Percentiles rank a stretch among this genome's conserved stretches.
These are phyloP conservation scores for Harpagifer antarcticus DNA, from an alignment of 2,797 vertebrate genomes.

Conservation along the genomic window DNA sequence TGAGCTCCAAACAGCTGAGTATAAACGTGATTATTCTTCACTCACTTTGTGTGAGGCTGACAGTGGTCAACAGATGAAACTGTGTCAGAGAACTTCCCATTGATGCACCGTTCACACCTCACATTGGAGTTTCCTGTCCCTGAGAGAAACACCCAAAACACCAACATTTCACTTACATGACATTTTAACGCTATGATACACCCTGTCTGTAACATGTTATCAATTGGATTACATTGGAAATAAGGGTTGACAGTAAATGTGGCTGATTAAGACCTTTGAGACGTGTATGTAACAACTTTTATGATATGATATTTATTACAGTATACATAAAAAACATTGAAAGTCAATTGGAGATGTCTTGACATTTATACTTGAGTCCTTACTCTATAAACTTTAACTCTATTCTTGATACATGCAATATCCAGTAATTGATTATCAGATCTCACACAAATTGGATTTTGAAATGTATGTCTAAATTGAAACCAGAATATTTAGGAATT, in stretches of 20 bases:
- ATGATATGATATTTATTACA: neutral
- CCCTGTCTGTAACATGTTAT: neutral
- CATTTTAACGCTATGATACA: neutral
- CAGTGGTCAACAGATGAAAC: conserved; percentile 58
- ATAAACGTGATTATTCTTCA: conserved; percentile 12
- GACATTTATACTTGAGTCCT: neutral
- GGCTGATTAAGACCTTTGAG: neutral
- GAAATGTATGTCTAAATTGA: neutral
- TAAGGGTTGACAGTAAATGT: neutral
- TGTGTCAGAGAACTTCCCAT: conserved; percentile 76
- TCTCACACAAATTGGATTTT: neutral
- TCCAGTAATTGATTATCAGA: neutral
- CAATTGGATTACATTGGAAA: neutral
- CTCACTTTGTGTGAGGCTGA: conserved; percentile 74
- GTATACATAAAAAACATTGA: neutral
- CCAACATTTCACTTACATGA: conserved; percentile 7
- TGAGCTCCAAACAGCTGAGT: neutral
- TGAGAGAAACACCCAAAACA: conserved; percentile 54
- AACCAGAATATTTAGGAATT: neutral
- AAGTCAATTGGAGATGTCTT: neutral
- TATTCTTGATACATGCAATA: neutral
- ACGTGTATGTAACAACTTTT: neutral
- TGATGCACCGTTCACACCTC: conserved; percentile 59
- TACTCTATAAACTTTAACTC: neutral
- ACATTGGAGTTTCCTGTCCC: conserved; percentile 61